Conservation (phyloP, 1,140 invertebrate species). For the Aphidius gifuensis region DNA sequence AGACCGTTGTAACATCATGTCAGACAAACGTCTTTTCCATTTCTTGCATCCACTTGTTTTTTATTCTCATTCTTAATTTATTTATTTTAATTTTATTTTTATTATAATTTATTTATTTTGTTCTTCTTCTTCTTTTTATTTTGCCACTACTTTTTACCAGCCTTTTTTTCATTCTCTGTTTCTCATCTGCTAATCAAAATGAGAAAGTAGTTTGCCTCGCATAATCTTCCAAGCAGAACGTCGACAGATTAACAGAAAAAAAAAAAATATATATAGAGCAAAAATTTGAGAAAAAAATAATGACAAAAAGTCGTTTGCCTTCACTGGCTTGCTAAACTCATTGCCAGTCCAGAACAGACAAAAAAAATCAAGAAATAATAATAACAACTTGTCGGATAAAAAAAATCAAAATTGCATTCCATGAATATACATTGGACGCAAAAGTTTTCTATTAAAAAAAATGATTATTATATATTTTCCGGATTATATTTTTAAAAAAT, state of each 20-base stretch:
- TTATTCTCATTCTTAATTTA: neutral
- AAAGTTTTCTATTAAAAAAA: too few relatives aligned
- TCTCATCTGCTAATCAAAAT: conserved; percentile 28
- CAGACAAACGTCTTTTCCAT: conserved; percentile 13
- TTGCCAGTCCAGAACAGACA: too few relatives aligned
- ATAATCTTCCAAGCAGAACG: conserved; percentile 21
- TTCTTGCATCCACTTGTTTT: conserved; percentile 14
- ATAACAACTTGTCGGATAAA: too few relatives aligned
- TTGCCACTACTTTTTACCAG: too few relatives aligned
- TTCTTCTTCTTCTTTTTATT: neutral
- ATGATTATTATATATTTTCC: too few relatives aligned
- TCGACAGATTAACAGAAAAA: conserved; percentile 12
- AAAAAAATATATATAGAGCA: conserved; percentile 8
- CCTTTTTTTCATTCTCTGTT: neutral
- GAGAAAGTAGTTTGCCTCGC: conserved; percentile 23
- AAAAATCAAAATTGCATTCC: too few relatives aligned
- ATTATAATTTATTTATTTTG: too few relatives aligned
- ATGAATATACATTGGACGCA: too few relatives aligned
- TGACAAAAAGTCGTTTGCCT: conserved; percentile 1
- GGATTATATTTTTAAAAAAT: too few relatives aligned
- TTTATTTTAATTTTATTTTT: too few relatives aligned
- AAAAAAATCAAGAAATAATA: too few relatives aligned
- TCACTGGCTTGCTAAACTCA: neutral
- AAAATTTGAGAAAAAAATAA: neutral
- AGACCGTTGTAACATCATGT: conserved; percentile 20